Conservation (phyloP, 2,888 invertebrate genomes). For the Fragum fragum region DNA sequence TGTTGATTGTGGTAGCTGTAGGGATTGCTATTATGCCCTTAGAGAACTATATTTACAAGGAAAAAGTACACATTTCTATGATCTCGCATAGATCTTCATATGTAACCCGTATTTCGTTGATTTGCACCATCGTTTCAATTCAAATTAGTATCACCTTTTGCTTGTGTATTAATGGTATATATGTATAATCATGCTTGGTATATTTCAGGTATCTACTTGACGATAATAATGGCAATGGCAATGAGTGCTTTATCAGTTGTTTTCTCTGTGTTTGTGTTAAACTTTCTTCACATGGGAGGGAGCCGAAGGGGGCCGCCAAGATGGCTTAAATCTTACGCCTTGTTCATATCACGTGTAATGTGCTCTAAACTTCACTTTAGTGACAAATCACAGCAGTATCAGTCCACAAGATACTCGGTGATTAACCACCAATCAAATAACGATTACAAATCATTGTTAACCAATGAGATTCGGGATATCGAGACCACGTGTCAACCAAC, state of each 20-base stretch:
- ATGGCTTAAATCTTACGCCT: conserved; percentile 80
- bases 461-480: conserved; percentile 23
- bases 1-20: too few species aligned
- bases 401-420: not conserved
- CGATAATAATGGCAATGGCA: conserved; percentile 87
- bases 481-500: conserved; percentile 20
- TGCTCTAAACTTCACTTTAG: conserved; percentile 69
- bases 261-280: conserved; percentile 87
- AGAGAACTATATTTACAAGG: too few species aligned
- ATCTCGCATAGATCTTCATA: too few species aligned
- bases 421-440: conserved; percentile 10
- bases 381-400: not conserved
- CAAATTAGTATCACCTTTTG: too few species aligned
- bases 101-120: too few species aligned
- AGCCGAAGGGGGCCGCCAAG: conserved; percentile 80
- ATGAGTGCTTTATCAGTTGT: conserved; percentile 87
- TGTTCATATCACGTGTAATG: conserved; percentile 66
- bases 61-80: too few species aligned
- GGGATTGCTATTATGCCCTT: too few species aligned
- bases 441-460: conserved; percentile 29
- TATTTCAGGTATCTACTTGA: conserved; percentile 86
- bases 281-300: conserved; percentile 85
- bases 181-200: too few species aligned
- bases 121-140: too few species aligned
- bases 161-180: too few species aligned